A percentile compares a stretch with the other conserved stretches of the same genome.
Evolutionary conservation across 1,140 invertebrate genomes (phyloP).

Genomic region (Leptoteleia sp.): DNA sequence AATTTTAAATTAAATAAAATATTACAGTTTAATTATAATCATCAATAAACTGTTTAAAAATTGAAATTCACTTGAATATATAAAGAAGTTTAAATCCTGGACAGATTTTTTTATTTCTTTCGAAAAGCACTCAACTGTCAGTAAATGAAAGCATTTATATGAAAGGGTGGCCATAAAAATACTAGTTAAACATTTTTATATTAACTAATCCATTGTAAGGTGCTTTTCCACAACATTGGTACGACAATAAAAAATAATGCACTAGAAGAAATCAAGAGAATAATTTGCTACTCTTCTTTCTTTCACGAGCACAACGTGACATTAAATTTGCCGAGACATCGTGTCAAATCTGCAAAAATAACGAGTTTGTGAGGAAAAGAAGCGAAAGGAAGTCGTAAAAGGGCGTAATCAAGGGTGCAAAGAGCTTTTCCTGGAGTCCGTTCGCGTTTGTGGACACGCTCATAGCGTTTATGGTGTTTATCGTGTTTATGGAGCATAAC

Average conservation of each 20-base stretch:
- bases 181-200: slow-evolving; percentile 35
- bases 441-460: slow-evolving; percentile 62
- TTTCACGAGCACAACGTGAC: slow-evolving; percentile 52
- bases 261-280: slow-evolving; percentile 45
- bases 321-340: slow-evolving; percentile 53
- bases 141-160: slow-evolving; percentile 18
- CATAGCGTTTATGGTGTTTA: slow-evolving; percentile 73
- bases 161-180: slow-evolving; percentile 1
- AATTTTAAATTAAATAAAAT: no score
- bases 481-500: slow-evolving; percentile 75
- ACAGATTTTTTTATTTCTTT: no score
- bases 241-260: slow-evolving; percentile 47
- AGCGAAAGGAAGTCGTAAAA: slow-evolving; percentile 66
- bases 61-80: no score
- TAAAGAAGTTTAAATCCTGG: no score
- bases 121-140: no score
- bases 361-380: slow-evolving; percentile 54
- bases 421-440: slow-evolving; percentile 66
- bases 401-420: slow-evolving; percentile 67
- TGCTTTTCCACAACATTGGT: slow-evolving; percentile 18
- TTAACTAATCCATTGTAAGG: slow-evolving; percentile 39
- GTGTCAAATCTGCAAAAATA: slow-evolving; percentile 65
- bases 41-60: no score
- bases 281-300: slow-evolving; percentile 56
- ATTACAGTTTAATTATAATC: no score